Evolutionary conservation across 2,888 invertebrate species (phyloP).

Genomic region (Drosophila stalkeri): DNA sequence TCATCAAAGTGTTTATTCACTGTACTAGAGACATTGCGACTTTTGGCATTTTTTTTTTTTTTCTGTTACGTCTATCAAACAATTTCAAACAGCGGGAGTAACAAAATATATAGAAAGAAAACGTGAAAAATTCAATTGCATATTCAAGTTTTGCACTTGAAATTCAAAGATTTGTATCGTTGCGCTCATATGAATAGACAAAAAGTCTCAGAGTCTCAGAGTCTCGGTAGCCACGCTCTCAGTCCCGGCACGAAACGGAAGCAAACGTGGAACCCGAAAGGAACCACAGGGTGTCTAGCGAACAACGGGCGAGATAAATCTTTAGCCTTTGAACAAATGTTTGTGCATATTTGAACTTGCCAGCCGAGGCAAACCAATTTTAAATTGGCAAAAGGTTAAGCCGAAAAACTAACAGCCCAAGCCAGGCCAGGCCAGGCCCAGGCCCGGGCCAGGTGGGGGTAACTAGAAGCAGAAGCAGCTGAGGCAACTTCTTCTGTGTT

Average conservation of each 20-base stretch:
- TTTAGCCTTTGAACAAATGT: constrained; percentile 79
- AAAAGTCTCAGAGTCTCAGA: constrained; percentile 45
- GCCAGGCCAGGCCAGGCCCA: constrained; percentile 44
- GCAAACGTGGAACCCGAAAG: constrained; percentile 55
- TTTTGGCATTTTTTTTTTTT: constrained; percentile 13
- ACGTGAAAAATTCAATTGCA: constrained; percentile 74
- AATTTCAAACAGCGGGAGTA: constrained; percentile 40
- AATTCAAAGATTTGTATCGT: constrained; percentile 79
- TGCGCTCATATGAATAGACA: constrained; percentile 74
- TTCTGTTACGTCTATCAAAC: constrained; percentile 27
- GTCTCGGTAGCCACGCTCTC: constrained; percentile 36
- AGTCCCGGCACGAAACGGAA: constrained; percentile 64
- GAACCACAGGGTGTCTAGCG: constrained; percentile 77
- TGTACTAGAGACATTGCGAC: constrained; percentile 34
- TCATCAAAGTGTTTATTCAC: constrained; percentile 14
- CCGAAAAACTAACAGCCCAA: constrained; percentile 73
- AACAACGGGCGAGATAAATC: constrained; percentile 75
- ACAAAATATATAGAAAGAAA: constrained; percentile 16
- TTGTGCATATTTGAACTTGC: constrained; percentile 80
- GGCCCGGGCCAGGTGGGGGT: constrained; percentile 21
- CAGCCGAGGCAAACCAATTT: constrained; percentile 70
- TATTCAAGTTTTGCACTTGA: constrained; percentile 81
- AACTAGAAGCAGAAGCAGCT: background rate
- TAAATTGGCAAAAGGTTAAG: constrained; percentile 79
- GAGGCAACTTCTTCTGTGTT: constrained; percentile 25